Percentiles rank a stretch among this genome's conserved stretches.
These are phyloP conservation scores for Orchestia grillus DNA, from an alignment of 1,140 invertebrate genomes.

Conservation along the genomic window DNA sequence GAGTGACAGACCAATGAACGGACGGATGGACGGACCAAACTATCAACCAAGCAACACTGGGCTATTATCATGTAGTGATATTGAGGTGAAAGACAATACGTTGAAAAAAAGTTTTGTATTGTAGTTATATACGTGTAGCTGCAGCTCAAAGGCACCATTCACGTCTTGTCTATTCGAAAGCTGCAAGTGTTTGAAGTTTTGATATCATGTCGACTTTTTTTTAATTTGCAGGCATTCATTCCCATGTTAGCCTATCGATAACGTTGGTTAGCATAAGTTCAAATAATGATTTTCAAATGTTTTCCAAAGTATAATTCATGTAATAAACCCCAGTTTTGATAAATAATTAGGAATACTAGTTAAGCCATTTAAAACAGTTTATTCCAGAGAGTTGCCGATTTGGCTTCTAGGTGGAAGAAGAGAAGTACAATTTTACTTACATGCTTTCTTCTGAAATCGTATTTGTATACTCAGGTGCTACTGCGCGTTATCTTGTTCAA, in stretches of 20 bases:
- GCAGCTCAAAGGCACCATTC: not conserved
- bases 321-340: not conserved
- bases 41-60: no score
- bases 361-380: not conserved
- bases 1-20: no score
- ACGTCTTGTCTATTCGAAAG: not conserved
- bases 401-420: not conserved
- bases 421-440: not conserved
- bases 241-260: not conserved
- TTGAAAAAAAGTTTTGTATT: no score
- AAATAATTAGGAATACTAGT: not conserved
- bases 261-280: not conserved
- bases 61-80: no score
- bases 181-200: not conserved
- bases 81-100: no score
- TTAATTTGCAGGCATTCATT: not conserved
- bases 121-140: no score
- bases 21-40: no score
- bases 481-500: not conserved
- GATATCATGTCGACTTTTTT: no score
- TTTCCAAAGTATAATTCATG: not conserved
- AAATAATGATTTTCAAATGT: not conserved
- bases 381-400: not conserved
- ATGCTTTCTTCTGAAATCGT: not conserved
- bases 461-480: not conserved